These are phyloP conservation scores for Danio aesculapii DNA, from an alignment of 2,797 vertebrate genomes.

Conservation along the genomic window DNA sequence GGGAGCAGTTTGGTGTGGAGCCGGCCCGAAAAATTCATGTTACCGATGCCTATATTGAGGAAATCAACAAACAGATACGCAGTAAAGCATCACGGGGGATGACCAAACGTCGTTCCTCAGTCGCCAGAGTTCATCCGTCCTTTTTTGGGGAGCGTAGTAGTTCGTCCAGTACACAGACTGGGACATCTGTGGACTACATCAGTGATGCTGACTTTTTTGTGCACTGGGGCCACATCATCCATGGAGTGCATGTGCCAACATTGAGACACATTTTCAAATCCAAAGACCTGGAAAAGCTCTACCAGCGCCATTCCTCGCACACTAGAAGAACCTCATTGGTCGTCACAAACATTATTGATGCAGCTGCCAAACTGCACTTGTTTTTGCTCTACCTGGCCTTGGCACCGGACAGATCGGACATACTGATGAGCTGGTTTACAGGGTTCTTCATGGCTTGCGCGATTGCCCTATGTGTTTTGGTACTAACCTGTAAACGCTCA, in stretches of 20 bases:
- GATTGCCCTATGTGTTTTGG: slow-evolving; percentile 69
- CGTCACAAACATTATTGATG: slow-evolving; percentile 78
- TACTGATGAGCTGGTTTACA: slow-evolving; percentile 69
- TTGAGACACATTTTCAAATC: slow-evolving; percentile 82
- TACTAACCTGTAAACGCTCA: slow-evolving; percentile 74
- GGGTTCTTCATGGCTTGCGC: slow-evolving; percentile 76
- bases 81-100: slow-evolving; percentile 74
- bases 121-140: slow-evolving; percentile 70
- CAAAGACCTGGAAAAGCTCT: slow-evolving; percentile 79
- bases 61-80: slow-evolving; percentile 81
- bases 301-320: slow-evolving; percentile 80
- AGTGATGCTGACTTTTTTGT: slow-evolving; percentile 80
- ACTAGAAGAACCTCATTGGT: slow-evolving; percentile 80
- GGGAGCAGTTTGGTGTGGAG: slow-evolving; percentile 72
- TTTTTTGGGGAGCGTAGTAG: slow-evolving; percentile 50
- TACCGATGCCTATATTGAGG: slow-evolving; percentile 78
- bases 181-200: slow-evolving; percentile 57
- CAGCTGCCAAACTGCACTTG: slow-evolving; percentile 77
- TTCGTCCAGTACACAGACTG: slow-evolving; percentile 60
- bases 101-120: slow-evolving; percentile 75
- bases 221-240: slow-evolving; percentile 70
- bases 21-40: slow-evolving; percentile 77
- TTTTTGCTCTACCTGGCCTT: slow-evolving; percentile 76
- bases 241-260: slow-evolving; percentile 74
- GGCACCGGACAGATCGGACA: slow-evolving; percentile 68